Evolutionary conservation across 2,113 vertebrate species (phyloP), one percentile per base, ranked within the genome.

Genomic region (Antigone vipio): DNA sequence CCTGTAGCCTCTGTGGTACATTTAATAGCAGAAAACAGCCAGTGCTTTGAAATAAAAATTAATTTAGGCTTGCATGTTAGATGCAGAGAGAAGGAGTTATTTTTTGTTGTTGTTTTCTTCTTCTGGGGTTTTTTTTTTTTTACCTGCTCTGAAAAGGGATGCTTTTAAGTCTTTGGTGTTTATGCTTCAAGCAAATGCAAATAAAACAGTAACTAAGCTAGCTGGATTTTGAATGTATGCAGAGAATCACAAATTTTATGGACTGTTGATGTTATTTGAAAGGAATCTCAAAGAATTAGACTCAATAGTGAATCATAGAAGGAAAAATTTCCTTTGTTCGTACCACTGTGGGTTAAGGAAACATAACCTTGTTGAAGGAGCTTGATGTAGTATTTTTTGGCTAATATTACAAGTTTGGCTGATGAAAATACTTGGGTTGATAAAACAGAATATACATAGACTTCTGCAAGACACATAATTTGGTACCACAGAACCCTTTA

Each of bases 121-220:
- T 60, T 47, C 27, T 66, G 13, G 50, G 16, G 26, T 63, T 38
- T 40, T 53, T 47, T 47, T 88, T 86, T 60, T 73, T 63, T 49
- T 29, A 91, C 96, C 96, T 96, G 73, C 49, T 85, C n/a, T 0
- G 1, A 74, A 82, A 50, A 83, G 19, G 34, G 58, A 83, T 87
- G 91, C 52, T 97, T 96, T 88, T 68, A 95, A 94, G 85, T 88
- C 63, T 66, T 89, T 75, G 68, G 58, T 93, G 93, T 96, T 97
- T 96, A 90, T 94, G 93, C 96, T 95, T 95, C 68, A 91, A 96
- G 95, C 96, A 85, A 92, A 83, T 94, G 92, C 97, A 96, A 89
- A 91, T 72, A 85, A 86, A 95, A 20, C 52, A 89, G 59, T 89
- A 93, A 92, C 77, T 93, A 92, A 59, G 85, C n/a, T 47, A 45